Evolutionary conservation across 2,888 invertebrate species (phyloP).

Genomic region (Ischnura elegans): DNA sequence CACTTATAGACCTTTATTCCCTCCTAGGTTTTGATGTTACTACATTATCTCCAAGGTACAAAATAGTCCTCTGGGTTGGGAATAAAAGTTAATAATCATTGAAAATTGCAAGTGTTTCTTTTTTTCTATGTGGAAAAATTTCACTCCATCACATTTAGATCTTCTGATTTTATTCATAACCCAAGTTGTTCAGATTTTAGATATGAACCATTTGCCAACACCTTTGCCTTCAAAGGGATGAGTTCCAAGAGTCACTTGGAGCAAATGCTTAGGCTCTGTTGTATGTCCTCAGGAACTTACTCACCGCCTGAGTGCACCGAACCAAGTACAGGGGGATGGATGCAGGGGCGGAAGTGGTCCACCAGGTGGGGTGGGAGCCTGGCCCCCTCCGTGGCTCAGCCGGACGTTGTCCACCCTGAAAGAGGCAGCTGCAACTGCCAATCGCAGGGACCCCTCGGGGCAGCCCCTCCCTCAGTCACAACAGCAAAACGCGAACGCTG

Average conservation of each 20-base stretch:
- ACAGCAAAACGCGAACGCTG: background rate
- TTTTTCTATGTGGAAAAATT: too few species aligned
- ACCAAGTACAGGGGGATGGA: constrained; percentile 31
- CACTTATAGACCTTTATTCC: too few species aligned
- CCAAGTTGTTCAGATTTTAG: background rate
- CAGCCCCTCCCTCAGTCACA: constrained; percentile 24
- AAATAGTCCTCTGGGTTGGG: background rate
- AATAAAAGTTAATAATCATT: background rate
- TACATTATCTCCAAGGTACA: too few species aligned
- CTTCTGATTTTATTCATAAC: background rate
- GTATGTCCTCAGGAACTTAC: constrained; percentile 19
- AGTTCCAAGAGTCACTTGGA: too few species aligned
- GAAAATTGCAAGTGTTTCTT: too few species aligned
- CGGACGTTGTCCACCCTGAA: constrained; percentile 50
- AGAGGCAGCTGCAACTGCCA: constrained; percentile 61
- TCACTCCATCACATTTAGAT: too few species aligned
- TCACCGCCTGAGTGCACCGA: constrained; percentile 53
- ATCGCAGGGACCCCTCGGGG: constrained; percentile 48
- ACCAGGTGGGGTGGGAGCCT: constrained; percentile 34
- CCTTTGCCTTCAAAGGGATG: too few species aligned
- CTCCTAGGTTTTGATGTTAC: too few species aligned
- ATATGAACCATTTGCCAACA: too few species aligned
- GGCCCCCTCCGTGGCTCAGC: constrained; percentile 62
- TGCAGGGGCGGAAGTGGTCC: background rate
- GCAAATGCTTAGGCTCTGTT: background rate